phyloP scores from a whole-genome alignment of 2,888 invertebrate genomes.

The Eubasilissa splendida region DNA sequence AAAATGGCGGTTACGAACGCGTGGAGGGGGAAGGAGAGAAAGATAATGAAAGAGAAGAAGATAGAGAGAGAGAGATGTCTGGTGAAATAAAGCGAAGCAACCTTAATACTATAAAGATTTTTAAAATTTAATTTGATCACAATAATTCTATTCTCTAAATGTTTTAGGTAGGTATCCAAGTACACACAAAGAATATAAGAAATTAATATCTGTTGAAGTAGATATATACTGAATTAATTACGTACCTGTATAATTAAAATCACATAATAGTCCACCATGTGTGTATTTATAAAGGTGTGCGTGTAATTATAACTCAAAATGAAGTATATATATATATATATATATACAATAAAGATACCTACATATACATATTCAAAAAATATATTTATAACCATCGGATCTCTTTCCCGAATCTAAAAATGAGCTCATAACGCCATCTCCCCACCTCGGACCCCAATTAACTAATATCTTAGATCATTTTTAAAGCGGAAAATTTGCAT shows the following conservation, averaged over 20 bases:
- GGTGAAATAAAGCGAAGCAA: no score
- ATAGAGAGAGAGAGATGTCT: background rate
- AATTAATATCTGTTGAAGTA: background rate
- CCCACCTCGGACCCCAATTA: slow-evolving; percentile 53
- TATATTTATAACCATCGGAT: no score
- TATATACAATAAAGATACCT: no score
- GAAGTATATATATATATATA: no score
- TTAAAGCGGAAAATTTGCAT: slow-evolving; percentile 59
- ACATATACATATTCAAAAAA: no score
- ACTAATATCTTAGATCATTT: slow-evolving; percentile 59
- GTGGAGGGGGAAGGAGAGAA: slow-evolving; percentile 34
- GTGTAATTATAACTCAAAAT: no score
- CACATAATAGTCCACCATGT: no score
- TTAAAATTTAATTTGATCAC: background rate
- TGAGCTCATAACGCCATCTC: slow-evolving; percentile 23
- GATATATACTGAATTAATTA: no score
- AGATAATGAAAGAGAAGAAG: slow-evolving; percentile 12
- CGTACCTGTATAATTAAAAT: no score
- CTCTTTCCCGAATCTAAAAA: background rate
- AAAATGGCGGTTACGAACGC: slow-evolving; percentile 58
- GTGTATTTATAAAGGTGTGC: no score
- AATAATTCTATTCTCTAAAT: background rate
- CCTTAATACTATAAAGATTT: background rate
- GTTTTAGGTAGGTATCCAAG: background rate
- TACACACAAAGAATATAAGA: background rate